phyloP scores from a whole-genome alignment of 2,113 vertebrate genomes.

The Thymallus thymallus region DNA sequence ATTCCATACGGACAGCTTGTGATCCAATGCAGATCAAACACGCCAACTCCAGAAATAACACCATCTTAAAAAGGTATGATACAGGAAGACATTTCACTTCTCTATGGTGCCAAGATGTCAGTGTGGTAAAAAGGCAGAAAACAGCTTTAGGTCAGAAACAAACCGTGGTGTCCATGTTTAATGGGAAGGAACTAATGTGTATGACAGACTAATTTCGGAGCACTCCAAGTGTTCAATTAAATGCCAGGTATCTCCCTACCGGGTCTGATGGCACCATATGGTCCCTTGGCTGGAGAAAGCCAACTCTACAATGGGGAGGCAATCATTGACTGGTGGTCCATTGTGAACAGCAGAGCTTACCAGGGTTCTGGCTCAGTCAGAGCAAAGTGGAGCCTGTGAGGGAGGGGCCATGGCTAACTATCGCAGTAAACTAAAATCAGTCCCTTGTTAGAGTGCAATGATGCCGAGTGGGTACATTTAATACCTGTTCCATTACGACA shows the following conservation, averaged over 20 bases:
- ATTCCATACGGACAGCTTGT: not conserved
- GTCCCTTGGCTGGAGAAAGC: slow-evolving; percentile 4
- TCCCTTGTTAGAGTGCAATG: not conserved
- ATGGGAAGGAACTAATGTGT: not conserved
- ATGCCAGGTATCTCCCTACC: not conserved
- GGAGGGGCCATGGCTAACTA: not conserved
- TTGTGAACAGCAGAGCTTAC: not conserved
- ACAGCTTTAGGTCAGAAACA: slow-evolving; percentile 1
- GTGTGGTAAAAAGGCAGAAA: not conserved
- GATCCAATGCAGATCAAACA: not conserved
- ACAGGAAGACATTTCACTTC: not conserved
- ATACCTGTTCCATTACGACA: not conserved
- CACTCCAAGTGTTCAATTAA: slow-evolving; percentile 16
- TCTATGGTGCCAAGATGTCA: not conserved
- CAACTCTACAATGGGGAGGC: not conserved
- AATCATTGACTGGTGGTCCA: slow-evolving; percentile 1
- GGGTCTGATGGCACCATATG: slow-evolving; percentile 17
- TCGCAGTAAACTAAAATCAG: not conserved
- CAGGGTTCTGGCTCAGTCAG: not conserved
- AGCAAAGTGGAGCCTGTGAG: not conserved
- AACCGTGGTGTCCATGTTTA: not conserved
- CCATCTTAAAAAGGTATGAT: not conserved
- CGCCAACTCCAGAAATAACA: not conserved
- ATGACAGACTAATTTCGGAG: slow-evolving; percentile 16
- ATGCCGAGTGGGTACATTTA: not conserved